A percentile compares a stretch with the other conserved stretches of the same genome.
Evolutionary conservation across 2,113 vertebrate genomes (phyloP).

Genomic region (Nothoprocta pentlandii): DNA sequence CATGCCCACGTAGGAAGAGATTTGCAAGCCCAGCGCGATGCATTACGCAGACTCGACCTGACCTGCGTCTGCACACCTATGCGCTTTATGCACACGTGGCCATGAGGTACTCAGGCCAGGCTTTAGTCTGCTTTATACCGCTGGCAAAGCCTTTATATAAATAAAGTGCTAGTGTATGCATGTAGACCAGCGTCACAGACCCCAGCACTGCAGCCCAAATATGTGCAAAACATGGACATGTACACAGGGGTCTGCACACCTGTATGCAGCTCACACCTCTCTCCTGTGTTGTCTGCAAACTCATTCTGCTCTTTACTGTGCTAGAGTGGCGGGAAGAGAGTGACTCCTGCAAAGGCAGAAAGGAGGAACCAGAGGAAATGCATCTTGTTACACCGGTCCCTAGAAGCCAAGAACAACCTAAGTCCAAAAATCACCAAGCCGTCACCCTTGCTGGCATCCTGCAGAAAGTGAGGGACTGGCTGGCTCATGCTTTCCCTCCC

Average conservation of each 20-base stretch:
- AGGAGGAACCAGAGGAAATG: neutral
- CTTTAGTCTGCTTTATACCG: too few species aligned
- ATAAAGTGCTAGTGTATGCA: neutral
- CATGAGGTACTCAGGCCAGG: neutral
- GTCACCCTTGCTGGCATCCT: neutral
- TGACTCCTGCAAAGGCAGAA: neutral
- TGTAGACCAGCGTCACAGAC: neutral
- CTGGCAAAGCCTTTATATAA: too few species aligned
- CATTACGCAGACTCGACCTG: rapidly evolving
- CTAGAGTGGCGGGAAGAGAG: neutral
- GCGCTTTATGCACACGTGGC: neutral
- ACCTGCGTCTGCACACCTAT: neutral
- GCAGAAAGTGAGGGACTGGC: neutral
- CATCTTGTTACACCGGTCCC: neutral
- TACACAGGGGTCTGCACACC: neutral
- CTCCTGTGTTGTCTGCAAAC: neutral
- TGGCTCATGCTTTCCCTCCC: neutral
- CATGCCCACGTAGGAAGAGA: neutral
- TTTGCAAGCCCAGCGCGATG: neutral
- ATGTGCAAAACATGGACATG: too few species aligned
- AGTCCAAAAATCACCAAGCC: neutral
- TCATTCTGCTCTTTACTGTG: neutral
- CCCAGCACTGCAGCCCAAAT: too few species aligned
- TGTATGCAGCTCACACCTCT: too few species aligned
- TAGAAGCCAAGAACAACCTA: neutral